Conservation (phyloP, 2,113 vertebrate genomes). For the Gambusia affinis region DNA sequence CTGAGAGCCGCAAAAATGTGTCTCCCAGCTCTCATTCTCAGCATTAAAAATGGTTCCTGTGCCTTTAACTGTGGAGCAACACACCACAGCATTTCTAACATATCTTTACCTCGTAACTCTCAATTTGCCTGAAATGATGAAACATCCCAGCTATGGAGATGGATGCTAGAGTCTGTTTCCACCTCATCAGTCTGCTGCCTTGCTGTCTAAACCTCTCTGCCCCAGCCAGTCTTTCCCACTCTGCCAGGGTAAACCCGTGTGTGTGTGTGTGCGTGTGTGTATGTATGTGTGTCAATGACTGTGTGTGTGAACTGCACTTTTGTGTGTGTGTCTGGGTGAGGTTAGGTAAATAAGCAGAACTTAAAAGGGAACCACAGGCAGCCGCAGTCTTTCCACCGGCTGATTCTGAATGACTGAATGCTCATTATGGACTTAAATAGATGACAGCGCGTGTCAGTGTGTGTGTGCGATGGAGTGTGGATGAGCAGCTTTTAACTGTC, state of each 20-base stretch:
- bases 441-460: constrained; percentile 61
- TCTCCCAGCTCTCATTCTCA: neutral
- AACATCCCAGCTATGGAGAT: constrained; percentile 71
- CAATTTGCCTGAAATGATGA: constrained; percentile 71
- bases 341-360: constrained; percentile 79
- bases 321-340: constrained; percentile 65
- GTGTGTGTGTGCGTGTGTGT: constrained; percentile 33
- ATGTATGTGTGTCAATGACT: neutral
- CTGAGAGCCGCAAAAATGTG: neutral
- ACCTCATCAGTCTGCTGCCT: constrained; percentile 73
- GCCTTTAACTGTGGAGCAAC: constrained; percentile 47
- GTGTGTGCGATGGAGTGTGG: constrained; percentile 27
- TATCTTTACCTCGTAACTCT: constrained; percentile 73
- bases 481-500: constrained; percentile 55
- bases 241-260: constrained; percentile 71
- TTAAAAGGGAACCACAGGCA: constrained; percentile 78
- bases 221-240: constrained; percentile 55
- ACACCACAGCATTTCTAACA: constrained; percentile 50
- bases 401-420: constrained; percentile 74
- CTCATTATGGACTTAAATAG: constrained; percentile 79
- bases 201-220: constrained; percentile 70
- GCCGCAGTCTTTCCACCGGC: constrained; percentile 73
- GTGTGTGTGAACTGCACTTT: constrained; percentile 25
- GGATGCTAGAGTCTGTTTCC: constrained; percentile 72
- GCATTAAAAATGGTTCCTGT: constrained; percentile 37